Evolutionary conservation across 2,888 invertebrate species (phyloP).

Genomic region (Yponomeuta sedellus): DNA sequence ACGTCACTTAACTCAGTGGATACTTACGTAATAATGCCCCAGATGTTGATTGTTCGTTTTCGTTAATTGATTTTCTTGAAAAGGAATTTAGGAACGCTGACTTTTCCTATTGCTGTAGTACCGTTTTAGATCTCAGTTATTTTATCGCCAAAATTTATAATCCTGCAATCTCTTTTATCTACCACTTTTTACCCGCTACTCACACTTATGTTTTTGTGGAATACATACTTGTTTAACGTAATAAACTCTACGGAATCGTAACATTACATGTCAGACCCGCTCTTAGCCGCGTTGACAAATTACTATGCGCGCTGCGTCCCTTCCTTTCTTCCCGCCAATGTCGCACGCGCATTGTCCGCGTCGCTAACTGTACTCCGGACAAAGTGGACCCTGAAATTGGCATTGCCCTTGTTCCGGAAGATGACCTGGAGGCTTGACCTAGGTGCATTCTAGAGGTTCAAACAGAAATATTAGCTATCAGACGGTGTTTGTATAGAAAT

Average conservation of each 20-base stretch:
- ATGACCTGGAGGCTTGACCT: slow-evolving; percentile 44
- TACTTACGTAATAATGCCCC: too few relatives aligned
- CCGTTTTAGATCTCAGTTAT: too few relatives aligned
- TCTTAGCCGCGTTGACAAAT: slow-evolving; percentile 26
- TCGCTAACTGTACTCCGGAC: slow-evolving; percentile 61
- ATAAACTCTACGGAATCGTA: neutral
- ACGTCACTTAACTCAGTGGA: too few relatives aligned
- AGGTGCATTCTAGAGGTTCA: slow-evolving; percentile 31
- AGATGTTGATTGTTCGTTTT: too few relatives aligned
- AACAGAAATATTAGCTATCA: neutral
- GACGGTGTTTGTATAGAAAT: neutral
- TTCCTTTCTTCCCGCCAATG: slow-evolving; percentile 73
- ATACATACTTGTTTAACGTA: too few relatives aligned
- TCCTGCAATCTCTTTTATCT: too few relatives aligned
- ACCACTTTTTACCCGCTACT: too few relatives aligned
- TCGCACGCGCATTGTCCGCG: slow-evolving; percentile 61
- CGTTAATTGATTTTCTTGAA: too few relatives aligned
- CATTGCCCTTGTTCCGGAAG: slow-evolving; percentile 63
- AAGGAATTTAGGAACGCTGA: too few relatives aligned
- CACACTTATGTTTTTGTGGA: too few relatives aligned
- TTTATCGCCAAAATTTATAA: too few relatives aligned
- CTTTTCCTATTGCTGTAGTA: too few relatives aligned
- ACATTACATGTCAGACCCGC: neutral
- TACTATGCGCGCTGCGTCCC: slow-evolving; percentile 62
- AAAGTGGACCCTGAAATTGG: slow-evolving; percentile 72